Conservation (phyloP, 2,888 invertebrate species). For the Eueremaeus valkanovi region DNA sequence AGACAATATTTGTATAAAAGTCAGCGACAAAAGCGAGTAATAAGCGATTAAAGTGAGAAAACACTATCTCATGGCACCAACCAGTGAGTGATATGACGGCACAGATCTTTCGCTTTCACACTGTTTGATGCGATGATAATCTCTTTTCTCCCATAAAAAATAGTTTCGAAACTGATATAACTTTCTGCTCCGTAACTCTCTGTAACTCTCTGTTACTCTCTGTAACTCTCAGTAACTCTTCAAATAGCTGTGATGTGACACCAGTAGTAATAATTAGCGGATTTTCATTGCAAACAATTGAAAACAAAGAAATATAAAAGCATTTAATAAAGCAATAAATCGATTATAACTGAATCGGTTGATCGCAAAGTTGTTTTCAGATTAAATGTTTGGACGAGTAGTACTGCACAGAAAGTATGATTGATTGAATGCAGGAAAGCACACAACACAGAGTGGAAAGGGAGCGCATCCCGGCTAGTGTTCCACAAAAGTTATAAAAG, state of each 20-base stretch:
- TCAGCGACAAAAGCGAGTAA: not conserved
- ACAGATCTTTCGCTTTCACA: constrained; percentile 2
- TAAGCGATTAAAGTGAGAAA: constrained; percentile 2
- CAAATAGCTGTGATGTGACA: not conserved
- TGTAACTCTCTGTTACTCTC: not conserved
- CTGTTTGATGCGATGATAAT: constrained; percentile 22
- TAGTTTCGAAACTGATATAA: not conserved
- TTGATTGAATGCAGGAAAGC: not conserved
- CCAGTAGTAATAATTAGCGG: constrained; percentile 29
- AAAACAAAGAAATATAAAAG: not conserved
- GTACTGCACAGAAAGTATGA: not conserved
- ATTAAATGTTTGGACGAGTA: not conserved
- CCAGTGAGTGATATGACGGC: constrained; percentile 21
- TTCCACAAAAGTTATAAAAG: constrained; percentile 24
- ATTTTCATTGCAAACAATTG: constrained; percentile 17
- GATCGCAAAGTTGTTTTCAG: not conserved
- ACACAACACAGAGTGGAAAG: not conserved
- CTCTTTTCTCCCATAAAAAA: constrained; percentile 33
- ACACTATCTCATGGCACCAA: constrained; percentile 25
- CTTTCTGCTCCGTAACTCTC: constrained; percentile 28
- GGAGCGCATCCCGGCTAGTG: constrained; percentile 1
- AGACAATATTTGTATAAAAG: not conserved
- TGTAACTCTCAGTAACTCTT: not conserved
- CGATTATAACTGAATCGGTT: not conserved
- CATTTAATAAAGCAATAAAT: not conserved